Evolutionary conservation across 2,888 invertebrate genomes (phyloP), one percentile per base, ranked within the genome.

Genomic region (Sinotaia quadrata): DNA sequence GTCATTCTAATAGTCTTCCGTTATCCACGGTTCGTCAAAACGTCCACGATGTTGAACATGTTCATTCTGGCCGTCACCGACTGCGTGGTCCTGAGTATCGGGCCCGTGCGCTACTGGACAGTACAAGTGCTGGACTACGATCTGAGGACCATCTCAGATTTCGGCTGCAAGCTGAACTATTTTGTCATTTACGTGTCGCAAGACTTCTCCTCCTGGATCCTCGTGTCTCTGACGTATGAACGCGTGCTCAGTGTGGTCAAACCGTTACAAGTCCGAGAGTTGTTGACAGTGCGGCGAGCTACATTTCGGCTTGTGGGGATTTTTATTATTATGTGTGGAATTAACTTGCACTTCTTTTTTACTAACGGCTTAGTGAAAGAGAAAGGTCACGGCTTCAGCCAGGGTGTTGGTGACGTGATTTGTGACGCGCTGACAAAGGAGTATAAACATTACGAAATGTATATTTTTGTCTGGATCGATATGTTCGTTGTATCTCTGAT

Each of bases 131-230:
- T 63, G 21, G 54, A 31, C 31, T 63, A 36, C 12, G 63, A 63
- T 56, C 15, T 63, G 27, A 18, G 54, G 2, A 31, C 36, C 29
- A 5, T 63, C 27, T 56, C 54, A 37, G 33, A 36, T 21, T 49
- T 49, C 10, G 63, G 63, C 29, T 63, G 63, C 56, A 54, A 54
- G 63, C 29, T 56, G n/a, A 15, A 56, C 44, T 31, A 54, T n/a
- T 63, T 63, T 33, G 37, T 63, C 37, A 37, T 63, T 10, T 63
- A 63, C 63, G 21, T 29, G 10, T 29, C 54, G 1, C 41, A 54
- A 41, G 63, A 63, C 34, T 63, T 63, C 63, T 54, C 54, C 8
- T 37, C 63, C 37, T 63, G 63, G 63, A 63, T 63, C 29, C 54
- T 63, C 8, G 63, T 56, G 12, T 63, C 63, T 10, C 54, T 63